Conservation (phyloP, 1,140 invertebrate species). For the Aporrectodea caliginosa region DNA sequence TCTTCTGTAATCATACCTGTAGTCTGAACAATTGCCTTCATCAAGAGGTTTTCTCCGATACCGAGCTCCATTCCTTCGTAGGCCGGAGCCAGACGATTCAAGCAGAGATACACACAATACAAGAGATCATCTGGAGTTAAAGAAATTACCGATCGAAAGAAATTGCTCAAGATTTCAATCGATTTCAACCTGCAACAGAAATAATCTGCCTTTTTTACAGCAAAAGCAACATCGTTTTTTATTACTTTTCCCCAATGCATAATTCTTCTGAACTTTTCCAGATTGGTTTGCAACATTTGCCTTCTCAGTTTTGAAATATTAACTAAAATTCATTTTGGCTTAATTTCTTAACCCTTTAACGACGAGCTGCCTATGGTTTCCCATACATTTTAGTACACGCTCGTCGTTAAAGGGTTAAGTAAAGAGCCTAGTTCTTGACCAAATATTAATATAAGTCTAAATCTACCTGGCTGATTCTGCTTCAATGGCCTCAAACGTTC, state of each 20-base stretch:
- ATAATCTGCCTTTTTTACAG: not conserved
- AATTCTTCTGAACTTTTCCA: not conserved
- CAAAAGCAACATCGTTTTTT: not conserved
- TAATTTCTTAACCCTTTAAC: too few relatives aligned
- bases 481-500: conserved; percentile 88
- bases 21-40: conserved; percentile 86
- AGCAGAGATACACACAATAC: conserved; percentile 85
- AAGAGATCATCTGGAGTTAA: conserved; percentile 83
- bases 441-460: not conserved
- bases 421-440: not conserved
- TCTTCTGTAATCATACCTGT: too few relatives aligned
- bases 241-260: too few relatives aligned
- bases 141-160: conserved; percentile 84
- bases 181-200: conserved; percentile 72
- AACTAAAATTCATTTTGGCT: too few relatives aligned
- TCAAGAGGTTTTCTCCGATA: conserved; percentile 86
- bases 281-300: too few relatives aligned
- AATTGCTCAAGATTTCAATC: conserved; percentile 89
- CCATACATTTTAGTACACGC: not conserved
- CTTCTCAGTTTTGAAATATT: too few relatives aligned
- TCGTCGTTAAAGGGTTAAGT: not conserved
- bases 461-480: conserved; percentile 67
- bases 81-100: conserved; percentile 91
- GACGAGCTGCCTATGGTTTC: too few relatives aligned
- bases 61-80: conserved; percentile 85